phyloP scores from a whole-genome alignment of 2,797 vertebrate species.

The Odontamblyopus lacepedii region DNA sequence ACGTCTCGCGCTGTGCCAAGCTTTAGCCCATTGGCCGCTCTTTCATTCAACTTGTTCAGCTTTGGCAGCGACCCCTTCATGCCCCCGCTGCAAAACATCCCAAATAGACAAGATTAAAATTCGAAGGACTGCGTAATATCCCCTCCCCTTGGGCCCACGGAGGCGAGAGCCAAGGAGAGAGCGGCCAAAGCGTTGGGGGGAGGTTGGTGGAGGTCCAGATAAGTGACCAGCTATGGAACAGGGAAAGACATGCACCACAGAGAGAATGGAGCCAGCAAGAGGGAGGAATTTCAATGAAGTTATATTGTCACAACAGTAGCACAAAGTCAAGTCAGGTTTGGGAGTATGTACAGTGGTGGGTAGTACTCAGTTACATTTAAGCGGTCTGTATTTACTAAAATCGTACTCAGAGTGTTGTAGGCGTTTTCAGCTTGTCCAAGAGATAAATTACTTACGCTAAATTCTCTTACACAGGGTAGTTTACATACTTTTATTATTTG shows the following conservation, averaged over 20 bases:
- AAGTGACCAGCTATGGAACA: slow-evolving; percentile 34
- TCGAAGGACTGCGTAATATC: slow-evolving; percentile 60
- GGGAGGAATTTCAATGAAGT: background rate
- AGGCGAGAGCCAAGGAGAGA: slow-evolving; percentile 27
- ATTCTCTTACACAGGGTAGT: background rate
- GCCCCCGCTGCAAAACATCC: slow-evolving; percentile 58
- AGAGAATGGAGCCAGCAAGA: background rate
- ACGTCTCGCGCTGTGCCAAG: slow-evolving; percentile 42
- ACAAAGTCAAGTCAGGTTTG: slow-evolving; percentile 1
- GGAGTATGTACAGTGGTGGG: background rate
- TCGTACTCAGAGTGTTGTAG: too few species aligned
- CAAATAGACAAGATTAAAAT: slow-evolving; percentile 71
- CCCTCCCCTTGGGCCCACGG: slow-evolving; percentile 31
- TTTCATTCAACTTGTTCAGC: slow-evolving; percentile 63
- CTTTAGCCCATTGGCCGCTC: slow-evolving; percentile 55
- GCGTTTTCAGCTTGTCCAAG: too few species aligned
- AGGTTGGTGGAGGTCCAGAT: slow-evolving; percentile 15
- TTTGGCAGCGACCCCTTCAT: slow-evolving; percentile 46
- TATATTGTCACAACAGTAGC: background rate
- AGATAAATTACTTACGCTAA: too few species aligned
- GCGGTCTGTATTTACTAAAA: background rate
- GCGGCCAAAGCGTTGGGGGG: slow-evolving; percentile 40
- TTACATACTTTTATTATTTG: background rate
- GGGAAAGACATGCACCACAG: slow-evolving; percentile 24
- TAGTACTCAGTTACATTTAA: background rate